A percentile compares a stretch with the other conserved stretches of the same genome.
Evolutionary conservation across 2,888 invertebrate species (phyloP).

Genomic region (Poecilus cupreus): DNA sequence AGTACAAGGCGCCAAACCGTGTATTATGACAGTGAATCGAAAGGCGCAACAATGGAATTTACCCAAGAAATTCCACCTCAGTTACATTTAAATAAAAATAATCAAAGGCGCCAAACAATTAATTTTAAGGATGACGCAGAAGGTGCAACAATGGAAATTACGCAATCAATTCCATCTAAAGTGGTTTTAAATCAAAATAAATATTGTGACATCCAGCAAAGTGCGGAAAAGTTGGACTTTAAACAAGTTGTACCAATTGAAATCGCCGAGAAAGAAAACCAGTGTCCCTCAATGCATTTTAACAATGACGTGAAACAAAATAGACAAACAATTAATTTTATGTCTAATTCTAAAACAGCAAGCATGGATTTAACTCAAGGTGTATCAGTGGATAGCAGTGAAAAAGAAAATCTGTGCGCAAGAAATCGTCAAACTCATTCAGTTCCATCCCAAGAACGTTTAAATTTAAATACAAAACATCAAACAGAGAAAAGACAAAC

Average conservation of each 20-base stretch:
- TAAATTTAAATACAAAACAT: neutral
- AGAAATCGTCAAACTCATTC: conserved; percentile 33
- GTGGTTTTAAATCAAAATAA: neutral
- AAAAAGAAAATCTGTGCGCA: neutral
- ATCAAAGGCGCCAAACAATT: neutral
- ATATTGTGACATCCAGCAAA: too few relatives aligned
- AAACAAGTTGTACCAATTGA: neutral
- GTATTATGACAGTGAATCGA: neutral
- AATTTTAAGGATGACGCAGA: conserved; percentile 1
- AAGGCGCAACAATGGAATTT: conserved; percentile 12
- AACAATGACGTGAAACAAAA: neutral
- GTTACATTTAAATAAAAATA: neutral
- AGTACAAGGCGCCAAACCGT: neutral
- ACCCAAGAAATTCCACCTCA: conserved; percentile 15
- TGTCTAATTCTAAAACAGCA: too few relatives aligned
- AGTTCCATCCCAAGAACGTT: neutral
- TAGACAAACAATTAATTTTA: too few relatives aligned
- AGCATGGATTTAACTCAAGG: too few relatives aligned
- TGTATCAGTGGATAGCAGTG: too few relatives aligned
- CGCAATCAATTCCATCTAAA: conserved; percentile 20
- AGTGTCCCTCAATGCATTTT: too few relatives aligned
- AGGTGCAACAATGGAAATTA: conserved; percentile 58
- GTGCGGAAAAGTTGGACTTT: conserved; percentile 39
- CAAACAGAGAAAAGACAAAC: neutral
- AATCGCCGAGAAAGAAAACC: neutral